Conservation (phyloP, 2,888 invertebrate species). For the Meteorus colon region DNA sequence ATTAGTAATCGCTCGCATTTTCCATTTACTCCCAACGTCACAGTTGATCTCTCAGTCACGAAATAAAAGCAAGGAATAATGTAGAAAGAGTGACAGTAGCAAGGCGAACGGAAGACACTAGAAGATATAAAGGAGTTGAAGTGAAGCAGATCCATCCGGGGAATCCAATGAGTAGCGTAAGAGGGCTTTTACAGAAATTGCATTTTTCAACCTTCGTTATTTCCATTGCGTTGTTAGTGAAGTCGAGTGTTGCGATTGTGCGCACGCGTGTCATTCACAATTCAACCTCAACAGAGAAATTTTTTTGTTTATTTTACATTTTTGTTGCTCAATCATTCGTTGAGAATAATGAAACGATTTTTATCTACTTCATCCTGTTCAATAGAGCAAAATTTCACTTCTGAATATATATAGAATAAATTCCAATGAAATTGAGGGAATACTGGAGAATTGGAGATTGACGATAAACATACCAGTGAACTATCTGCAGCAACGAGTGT, state of each 20-base stretch:
- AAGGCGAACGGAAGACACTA: conserved; percentile 24
- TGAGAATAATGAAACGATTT: background rate
- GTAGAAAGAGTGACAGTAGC: conserved; percentile 14
- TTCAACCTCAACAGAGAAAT: background rate
- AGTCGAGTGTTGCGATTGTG: background rate
- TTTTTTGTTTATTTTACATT: background rate
- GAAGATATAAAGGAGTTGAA: background rate
- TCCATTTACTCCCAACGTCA: background rate
- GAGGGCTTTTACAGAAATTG: conserved; percentile 44
- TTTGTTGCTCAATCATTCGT: background rate
- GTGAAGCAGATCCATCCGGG: background rate
- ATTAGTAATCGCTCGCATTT: background rate
- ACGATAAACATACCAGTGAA: background rate
- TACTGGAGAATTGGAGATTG: conserved; percentile 5
- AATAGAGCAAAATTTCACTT: background rate
- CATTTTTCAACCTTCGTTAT: conserved; percentile 45
- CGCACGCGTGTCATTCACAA: background rate
- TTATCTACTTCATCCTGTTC: background rate
- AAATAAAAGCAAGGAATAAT: conserved; percentile 1
- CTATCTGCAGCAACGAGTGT: background rate
- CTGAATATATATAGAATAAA: background rate
- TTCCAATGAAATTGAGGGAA: conserved; percentile 4
- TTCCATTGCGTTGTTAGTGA: conserved; percentile 33
- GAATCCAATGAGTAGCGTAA: conserved; percentile 39
- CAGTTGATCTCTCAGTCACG: background rate